A percentile compares a stretch with the other conserved stretches of the same genome.
Conservation (phyloP, 2,113 vertebrate species). For the Thinocorus orbignyianus region DNA sequence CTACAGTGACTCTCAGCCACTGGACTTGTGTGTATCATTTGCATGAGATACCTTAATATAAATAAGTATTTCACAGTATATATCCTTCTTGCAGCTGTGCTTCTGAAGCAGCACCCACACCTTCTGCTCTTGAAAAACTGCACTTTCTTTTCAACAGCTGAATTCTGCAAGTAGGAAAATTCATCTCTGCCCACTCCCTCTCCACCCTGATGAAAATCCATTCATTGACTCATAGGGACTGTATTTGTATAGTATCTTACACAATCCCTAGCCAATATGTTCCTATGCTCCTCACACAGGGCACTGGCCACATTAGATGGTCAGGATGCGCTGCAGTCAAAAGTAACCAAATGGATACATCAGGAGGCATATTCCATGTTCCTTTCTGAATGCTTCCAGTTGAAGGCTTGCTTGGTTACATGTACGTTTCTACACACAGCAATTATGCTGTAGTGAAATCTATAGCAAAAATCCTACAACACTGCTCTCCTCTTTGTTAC, state of each 20-base stretch:
- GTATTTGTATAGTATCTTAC: not conserved
- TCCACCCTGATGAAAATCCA: not conserved
- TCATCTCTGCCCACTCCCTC: not conserved
- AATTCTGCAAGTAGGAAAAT: conserved; percentile 1
- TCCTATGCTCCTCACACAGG: not conserved
- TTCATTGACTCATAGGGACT: not conserved
- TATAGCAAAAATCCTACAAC: not conserved
- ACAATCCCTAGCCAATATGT: not conserved
- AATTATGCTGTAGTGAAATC: not conserved
- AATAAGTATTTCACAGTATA: conserved; percentile 3
- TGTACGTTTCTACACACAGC: not conserved
- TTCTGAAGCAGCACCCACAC: conserved; percentile 11
- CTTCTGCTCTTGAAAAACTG: conserved; percentile 16
- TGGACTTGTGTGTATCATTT: not conserved
- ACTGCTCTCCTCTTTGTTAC: not conserved
- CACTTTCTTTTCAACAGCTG: not conserved
- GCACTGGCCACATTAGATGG: not conserved
- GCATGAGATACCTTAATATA: conserved; percentile 3
- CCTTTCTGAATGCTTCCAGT: not conserved
- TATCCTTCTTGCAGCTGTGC: not conserved
- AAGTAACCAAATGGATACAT: not conserved
- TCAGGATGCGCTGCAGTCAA: not conserved
- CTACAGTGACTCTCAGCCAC: not conserved
- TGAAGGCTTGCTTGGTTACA: not conserved
- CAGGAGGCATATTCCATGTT: not conserved